Conservation (phyloP, 2,888 invertebrate species). For the Pediacus dermestoides region DNA sequence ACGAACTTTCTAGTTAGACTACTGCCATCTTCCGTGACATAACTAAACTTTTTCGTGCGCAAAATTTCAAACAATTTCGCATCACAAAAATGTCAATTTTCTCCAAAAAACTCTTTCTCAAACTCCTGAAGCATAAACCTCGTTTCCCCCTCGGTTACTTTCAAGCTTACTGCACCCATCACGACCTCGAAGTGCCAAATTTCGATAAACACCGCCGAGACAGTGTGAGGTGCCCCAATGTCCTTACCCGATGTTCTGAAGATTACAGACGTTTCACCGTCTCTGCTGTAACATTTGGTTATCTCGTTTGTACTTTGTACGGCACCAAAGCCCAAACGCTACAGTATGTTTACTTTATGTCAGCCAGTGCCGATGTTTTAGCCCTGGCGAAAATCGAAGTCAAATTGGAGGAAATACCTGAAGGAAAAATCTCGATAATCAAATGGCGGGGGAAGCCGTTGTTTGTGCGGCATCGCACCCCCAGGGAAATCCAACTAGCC, state of each 20-base stretch:
- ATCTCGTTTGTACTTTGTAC: constrained; percentile 2
- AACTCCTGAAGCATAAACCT: no score
- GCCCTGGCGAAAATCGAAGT: constrained; percentile 77
- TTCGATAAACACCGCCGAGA: constrained; percentile 76
- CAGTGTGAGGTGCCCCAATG: constrained; percentile 57
- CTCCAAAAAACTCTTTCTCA: no score
- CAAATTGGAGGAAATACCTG: constrained; percentile 64
- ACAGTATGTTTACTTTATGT: constrained; percentile 59
- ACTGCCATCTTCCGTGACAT: no score
- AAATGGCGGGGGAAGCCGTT: constrained; percentile 81
- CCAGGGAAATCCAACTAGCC: constrained; percentile 58
- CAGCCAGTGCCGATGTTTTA: constrained; percentile 68
- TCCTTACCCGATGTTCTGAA: constrained; percentile 71
- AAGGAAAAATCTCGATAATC: constrained; percentile 61
- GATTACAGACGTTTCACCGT: constrained; percentile 62
- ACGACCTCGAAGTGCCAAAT: constrained; percentile 84
- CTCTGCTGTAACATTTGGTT: constrained; percentile 50
- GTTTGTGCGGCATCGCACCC: constrained; percentile 69
- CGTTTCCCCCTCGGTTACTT: no score
- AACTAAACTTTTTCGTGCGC: no score
- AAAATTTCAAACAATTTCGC: no score
- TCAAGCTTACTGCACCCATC: no score
- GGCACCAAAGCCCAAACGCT: constrained; percentile 42
- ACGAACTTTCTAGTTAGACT: no score
- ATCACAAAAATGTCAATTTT: no score